These are phyloP conservation scores for Engraulis encrasicolus DNA, from an alignment of 2,113 vertebrate genomes.

Conservation along the genomic window DNA sequence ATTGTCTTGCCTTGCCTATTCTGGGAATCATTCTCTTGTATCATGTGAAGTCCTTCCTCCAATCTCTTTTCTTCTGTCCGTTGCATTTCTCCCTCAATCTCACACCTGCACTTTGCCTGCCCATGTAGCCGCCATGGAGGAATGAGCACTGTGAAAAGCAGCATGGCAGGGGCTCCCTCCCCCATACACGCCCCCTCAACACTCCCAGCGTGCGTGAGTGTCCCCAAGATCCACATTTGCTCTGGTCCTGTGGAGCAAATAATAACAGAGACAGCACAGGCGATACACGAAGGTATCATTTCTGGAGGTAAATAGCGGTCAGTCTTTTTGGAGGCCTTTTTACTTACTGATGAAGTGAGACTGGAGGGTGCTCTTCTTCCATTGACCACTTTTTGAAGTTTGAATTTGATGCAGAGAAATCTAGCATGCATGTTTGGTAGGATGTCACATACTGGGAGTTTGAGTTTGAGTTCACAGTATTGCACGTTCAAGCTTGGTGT, in stretches of 20 bases:
- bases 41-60: too few species aligned
- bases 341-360: too few species aligned
- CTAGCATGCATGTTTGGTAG: too few species aligned
- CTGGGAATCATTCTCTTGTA: too few species aligned
- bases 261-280: neutral
- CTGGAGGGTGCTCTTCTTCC: too few species aligned
- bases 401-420: too few species aligned
- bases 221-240: constrained; percentile 20
- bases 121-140: neutral
- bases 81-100: constrained; percentile 30
- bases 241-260: neutral
- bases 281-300: neutral
- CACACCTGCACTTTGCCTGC: neutral
- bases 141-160: constrained; percentile 5
- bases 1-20: too few species aligned
- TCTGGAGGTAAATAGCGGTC: constrained; percentile 41
- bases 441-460: too few species aligned
- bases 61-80: too few species aligned
- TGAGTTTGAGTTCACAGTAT: too few species aligned
- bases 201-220: neutral
- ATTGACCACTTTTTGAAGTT: constrained; percentile 54
- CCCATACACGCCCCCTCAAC: neutral
- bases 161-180: neutral
- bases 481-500: too few species aligned
- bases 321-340: constrained; percentile 23